Conservation (phyloP, 2,113 vertebrate species). For the Nestor notabilis region DNA sequence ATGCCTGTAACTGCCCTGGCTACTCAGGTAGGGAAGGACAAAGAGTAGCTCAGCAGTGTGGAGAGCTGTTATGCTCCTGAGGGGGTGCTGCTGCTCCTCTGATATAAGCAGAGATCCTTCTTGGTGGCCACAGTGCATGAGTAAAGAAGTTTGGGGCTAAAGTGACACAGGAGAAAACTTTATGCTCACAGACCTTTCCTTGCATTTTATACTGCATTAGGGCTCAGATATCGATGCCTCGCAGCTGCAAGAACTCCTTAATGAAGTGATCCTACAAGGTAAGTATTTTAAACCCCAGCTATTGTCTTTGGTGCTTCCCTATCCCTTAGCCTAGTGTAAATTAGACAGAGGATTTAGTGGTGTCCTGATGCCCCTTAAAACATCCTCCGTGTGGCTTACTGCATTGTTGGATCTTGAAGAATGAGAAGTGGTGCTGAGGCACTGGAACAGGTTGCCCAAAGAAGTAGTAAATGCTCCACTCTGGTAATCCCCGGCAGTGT, state of each 20-base stretch:
- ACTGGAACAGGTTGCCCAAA: too few relatives aligned
- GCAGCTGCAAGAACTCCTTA: constrained; percentile 74
- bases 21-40: not conserved
- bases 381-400: not conserved
- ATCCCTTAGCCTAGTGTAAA: not conserved
- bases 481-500: too few relatives aligned
- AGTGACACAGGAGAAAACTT: not conserved
- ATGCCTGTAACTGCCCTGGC: not conserved
- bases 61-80: not conserved
- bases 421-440: not conserved
- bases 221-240: constrained; percentile 58
- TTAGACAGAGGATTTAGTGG: not conserved
- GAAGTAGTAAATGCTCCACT: too few relatives aligned
- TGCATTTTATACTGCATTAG: constrained; percentile 39
- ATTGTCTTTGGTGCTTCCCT: not conserved
- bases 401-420: not conserved
- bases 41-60: accelerated
- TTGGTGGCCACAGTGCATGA: not conserved
- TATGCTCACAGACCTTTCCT: not conserved
- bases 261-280: constrained; percentile 74
- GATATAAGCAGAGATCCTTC: not conserved
- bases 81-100: not conserved
- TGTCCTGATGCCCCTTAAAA: not conserved
- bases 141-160: not conserved
- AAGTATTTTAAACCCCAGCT: not conserved